Conservation (phyloP, 2,888 invertebrate species). For the Pediacus dermestoides region DNA sequence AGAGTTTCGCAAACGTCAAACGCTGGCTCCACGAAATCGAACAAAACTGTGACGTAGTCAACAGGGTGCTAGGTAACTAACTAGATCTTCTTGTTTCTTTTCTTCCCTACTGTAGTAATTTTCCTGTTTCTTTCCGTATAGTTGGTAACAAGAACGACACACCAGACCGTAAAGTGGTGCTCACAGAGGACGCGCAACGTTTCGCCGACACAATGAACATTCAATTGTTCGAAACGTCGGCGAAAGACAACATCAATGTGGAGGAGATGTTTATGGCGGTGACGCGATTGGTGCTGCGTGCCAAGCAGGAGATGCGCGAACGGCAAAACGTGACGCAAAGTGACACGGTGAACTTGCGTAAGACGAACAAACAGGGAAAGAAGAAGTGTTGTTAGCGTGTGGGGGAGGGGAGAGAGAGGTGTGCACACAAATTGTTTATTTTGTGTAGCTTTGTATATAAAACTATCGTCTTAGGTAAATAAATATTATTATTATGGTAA, state of each 20-base stretch:
- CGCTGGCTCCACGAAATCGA: constrained; percentile 99
- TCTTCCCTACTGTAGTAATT: too few relatives aligned
- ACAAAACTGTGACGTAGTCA: constrained; percentile 98
- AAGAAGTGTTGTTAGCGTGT: constrained; percentile 56
- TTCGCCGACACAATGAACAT: constrained; percentile 98
- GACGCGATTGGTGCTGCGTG: constrained; percentile 76
- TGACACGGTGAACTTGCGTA: constrained; percentile 71
- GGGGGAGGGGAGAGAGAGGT: constrained; percentile 14
- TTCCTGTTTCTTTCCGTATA: too few relatives aligned
- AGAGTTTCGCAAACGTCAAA: constrained; percentile 98
- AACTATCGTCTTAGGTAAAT: too few relatives aligned
- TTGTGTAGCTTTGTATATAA: too few relatives aligned
- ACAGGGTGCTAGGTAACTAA: constrained; percentile 88
- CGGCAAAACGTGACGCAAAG: constrained; percentile 66
- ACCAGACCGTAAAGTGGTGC: constrained; percentile 90
- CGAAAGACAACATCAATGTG: constrained; percentile 98
- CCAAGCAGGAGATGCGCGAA: constrained; percentile 78
- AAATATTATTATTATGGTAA: too few relatives aligned
- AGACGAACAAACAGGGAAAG: constrained; percentile 60
- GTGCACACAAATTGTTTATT: too few relatives aligned
- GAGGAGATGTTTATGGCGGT: constrained; percentile 89
- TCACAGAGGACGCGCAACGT: constrained; percentile 94
- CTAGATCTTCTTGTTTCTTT: too few relatives aligned
- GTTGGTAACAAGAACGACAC: constrained; percentile 98
- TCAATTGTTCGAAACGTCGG: constrained; percentile 95